Base-by-base conservation (phyloP, 1,140 invertebrate genomes). In the Pinna nobilis region DNA sequence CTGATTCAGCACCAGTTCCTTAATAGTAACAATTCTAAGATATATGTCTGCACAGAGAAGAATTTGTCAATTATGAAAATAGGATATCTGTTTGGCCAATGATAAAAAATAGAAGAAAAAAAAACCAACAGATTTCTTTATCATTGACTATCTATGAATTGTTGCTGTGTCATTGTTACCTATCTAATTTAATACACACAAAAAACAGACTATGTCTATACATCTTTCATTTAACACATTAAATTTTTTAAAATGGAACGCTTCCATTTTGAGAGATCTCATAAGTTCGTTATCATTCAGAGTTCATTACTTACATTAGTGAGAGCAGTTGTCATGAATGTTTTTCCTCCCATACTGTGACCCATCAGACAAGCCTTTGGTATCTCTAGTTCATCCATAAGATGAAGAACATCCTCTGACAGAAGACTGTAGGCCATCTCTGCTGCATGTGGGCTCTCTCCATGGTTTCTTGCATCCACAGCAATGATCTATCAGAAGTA, bases 291-390 rank as follows among this genome's bases (percentile, higher is more conserved):
- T 44, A 44, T 44, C n/a, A 9, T 44, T 44, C n/a, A 11, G 9
- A 18, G 63, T 53, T 50, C 25, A 65, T 32, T 3, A 76, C 81
- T 79, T 82, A 91, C 92, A 89, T 94, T 91, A 80, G 88, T 91
- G 18, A 97, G 86, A 41, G 95, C 93, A 32, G 94, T 90, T 32
- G 91, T 91, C 95, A 98, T 97, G 51, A 93, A 93, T 2, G 93
- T 90, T 65, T 95, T 92, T 18, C 96, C 97, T 20, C 96, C 96
- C 94, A 98, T 97, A 70, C 95, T 96, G 82, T 98, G 96, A 0
- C 96, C 96, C 72, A 98, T 87, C 5, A 97, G 79, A 70, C 92
- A 89, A 20, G 92, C 91, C 87, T 92, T 93, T 0, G 90, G 72
- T 6, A 95, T 89, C 0, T 89, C 83, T 51, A 95, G 86, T 59